Evolutionary conservation across 2,888 invertebrate species (phyloP).

Genomic region (Urechis unicinctus): DNA sequence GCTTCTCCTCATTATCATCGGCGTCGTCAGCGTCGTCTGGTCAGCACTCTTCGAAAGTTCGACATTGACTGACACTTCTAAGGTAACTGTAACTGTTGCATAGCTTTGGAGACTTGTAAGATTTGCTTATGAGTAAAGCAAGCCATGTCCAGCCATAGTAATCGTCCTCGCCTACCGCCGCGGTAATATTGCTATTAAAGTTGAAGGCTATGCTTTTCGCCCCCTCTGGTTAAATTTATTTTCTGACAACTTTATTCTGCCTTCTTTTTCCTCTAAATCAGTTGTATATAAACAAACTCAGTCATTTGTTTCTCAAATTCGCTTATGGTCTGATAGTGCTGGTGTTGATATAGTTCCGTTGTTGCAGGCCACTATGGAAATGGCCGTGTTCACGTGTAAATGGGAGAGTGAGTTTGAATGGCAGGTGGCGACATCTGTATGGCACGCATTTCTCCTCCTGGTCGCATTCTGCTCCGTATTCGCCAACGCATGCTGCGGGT

Average conservation of each 20-base stretch:
- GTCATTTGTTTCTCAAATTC: neutral
- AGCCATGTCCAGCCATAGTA: too few species aligned
- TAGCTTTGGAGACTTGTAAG: too few species aligned
- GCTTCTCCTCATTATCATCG: conserved; percentile 11
- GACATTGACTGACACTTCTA: neutral
- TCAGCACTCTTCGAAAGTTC: conserved; percentile 6
- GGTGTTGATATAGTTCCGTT: too few species aligned
- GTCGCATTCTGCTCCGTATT: neutral
- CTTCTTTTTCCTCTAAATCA: too few species aligned
- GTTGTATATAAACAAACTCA: too few species aligned
- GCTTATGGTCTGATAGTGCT: neutral
- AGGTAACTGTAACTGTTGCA: neutral
- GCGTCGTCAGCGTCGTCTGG: conserved; percentile 10
- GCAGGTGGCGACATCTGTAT: neutral
- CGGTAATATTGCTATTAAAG: too few species aligned
- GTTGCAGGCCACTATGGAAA: too few species aligned
- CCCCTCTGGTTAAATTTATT: too few species aligned
- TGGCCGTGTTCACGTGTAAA: neutral
- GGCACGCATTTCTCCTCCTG: neutral
- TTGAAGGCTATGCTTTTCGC: too few species aligned
- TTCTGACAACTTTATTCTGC: too few species aligned
- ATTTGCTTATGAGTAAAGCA: too few species aligned
- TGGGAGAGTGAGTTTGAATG: neutral
- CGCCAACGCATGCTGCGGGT: neutral
- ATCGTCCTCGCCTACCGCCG: too few species aligned